phyloP scores from a whole-genome alignment of 2,888 invertebrate species.

The Dermolepida albohirtum region DNA sequence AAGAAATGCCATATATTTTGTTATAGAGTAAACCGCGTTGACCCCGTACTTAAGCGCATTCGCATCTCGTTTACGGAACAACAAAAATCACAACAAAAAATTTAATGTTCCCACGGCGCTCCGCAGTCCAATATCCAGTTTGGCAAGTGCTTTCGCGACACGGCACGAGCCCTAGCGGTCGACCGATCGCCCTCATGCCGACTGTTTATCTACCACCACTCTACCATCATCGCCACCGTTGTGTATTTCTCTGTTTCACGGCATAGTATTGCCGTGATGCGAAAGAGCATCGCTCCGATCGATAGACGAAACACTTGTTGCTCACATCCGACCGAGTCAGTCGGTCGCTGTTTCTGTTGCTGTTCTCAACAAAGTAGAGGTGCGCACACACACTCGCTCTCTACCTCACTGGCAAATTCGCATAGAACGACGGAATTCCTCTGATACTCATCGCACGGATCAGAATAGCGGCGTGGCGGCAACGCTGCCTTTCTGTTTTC shows the following conservation, averaged over 20 bases:
- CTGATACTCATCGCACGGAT: slow-evolving; percentile 58
- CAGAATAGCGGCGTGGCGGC: slow-evolving; percentile 7
- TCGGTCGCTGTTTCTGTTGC: slow-evolving; percentile 28
- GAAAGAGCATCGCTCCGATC: slow-evolving; percentile 37
- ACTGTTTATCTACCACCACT: slow-evolving; percentile 55
- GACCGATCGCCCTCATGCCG: slow-evolving; percentile 51
- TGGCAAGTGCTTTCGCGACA: slow-evolving; percentile 39
- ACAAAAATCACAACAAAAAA: slow-evolving; percentile 30
- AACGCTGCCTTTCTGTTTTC: slow-evolving; percentile 14
- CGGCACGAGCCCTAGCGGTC: slow-evolving; percentile 47
- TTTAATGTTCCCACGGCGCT: slow-evolving; percentile 20
- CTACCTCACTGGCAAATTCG: slow-evolving; percentile 56
- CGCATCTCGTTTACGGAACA: slow-evolving; percentile 18
- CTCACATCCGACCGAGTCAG: slow-evolving; percentile 31
- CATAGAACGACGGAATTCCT: slow-evolving; percentile 64
- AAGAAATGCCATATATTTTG: slow-evolving; percentile 3
- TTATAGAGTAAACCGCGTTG: neutral
- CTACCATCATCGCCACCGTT: slow-evolving; percentile 26
- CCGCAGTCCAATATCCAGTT: slow-evolving; percentile 31
- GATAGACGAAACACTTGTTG: slow-evolving; percentile 42
- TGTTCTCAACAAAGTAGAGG: slow-evolving; percentile 8
- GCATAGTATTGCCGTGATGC: slow-evolving; percentile 25
- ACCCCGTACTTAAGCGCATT: neutral
- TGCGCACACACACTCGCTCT: slow-evolving; percentile 41
- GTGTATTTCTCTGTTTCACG: slow-evolving; percentile 32